Base-by-base conservation (phyloP, 1,140 invertebrate genomes). In the Orchestia grillus region DNA sequence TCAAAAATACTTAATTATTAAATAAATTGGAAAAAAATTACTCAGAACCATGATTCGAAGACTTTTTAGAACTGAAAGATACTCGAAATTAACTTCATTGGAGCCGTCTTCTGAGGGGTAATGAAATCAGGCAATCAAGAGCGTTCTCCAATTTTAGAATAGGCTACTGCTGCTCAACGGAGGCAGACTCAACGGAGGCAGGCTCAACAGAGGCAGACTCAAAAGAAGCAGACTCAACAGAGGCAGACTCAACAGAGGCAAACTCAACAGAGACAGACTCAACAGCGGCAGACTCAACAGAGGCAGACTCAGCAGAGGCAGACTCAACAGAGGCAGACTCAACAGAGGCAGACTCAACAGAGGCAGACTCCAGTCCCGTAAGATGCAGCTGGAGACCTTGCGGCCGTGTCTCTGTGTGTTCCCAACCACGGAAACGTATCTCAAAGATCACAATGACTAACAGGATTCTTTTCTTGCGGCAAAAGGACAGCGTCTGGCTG, bases 401-500 rank as follows among this genome's bases (percentile, higher is more conserved):
- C 62, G 62, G 11, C 62, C 15, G 62, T 77, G 15, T 53, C 47
- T 53, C 47, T 53, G 47, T 91, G 88, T 91, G 88, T 91, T 43
- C 44, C 41, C 62, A 77, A 77, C 62, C 62, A 77, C 62, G 62
- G 44, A 15, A 94, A n/a, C 8, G 8, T 94, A 42, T 44, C 40
- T 44, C 23, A 44, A 94, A 11, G 92, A 44, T 94, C 92, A 94
- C 92, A 94, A 94, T 94, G 92, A 94, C 36, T 94, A 45, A 94
- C 92, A 94, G 43, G 92, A 94, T 45, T 47, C 92, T 94, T 94
- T 94, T 94, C 92, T 94, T 94, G 92, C 44, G 92, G 92, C 92
- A 45, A 94, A 94, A 15, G 11, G 44, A 44, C 43, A 94, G 43
- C 92, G 43, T 91, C 28, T 4, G 88, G 44, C 11, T 42, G 88